Evolutionary conservation across 2,797 vertebrate species (phyloP), one percentile per base, ranked within the genome.

Genomic region (Clamator glandarius): DNA sequence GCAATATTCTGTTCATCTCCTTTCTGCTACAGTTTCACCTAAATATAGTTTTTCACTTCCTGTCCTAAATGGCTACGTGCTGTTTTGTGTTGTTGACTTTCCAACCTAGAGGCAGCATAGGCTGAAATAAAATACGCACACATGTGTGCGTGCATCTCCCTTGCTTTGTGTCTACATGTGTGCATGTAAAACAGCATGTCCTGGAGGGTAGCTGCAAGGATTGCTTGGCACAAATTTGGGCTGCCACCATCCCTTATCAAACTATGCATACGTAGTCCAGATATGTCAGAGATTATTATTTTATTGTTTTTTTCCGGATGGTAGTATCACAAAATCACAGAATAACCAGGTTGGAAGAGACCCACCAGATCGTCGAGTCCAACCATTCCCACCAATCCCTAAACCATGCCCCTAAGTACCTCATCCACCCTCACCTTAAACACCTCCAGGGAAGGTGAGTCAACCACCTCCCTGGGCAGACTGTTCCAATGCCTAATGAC

Each of bases 21-120:
- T 48, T 63, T 66, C 89, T 77, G 48, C 68, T 87, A 36, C 55
- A 48, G n/a, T 66, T 94, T 87, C 66, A 91, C 66, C 62, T 94
- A 89, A 95, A 93, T 63, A 78, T 15, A 75, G 79, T 15, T 89
- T 68, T 83, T 70, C 35, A 48, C 42, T 93, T 96, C 92, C 94
- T 95, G 91, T 62, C 79, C 92, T 81, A 73, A 84, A 69, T 78
- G 87, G 54, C 25, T 62, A 3, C 0, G 1, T 87, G 66, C 42
- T 63, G 64, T 29, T 75, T 93, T 74, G 54, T 63, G 3, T 15
- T 57, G 64, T 31, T 81, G 64, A 21, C 35, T 72, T 81, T 48
- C 57, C 72, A 69, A 15, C 18, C 51, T 50, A 63, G 39, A 84
- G 16, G 33, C 29, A 48, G 5, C 17, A 57, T 7, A 52, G 39